Evolutionary conservation across 2,888 invertebrate genomes (phyloP).

Genomic region (Drosophila sordidula): DNA sequence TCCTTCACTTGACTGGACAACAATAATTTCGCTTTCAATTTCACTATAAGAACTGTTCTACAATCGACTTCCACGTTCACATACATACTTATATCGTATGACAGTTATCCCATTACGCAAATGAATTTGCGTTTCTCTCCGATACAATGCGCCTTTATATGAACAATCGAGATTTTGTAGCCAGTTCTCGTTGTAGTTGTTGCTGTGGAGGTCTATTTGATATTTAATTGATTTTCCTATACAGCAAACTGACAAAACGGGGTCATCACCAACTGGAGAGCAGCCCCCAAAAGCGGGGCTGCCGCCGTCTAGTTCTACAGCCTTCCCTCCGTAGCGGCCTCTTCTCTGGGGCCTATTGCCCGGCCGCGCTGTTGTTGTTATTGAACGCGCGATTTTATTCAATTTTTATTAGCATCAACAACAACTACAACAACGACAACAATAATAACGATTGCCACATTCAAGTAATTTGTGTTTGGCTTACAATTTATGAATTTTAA

Average conservation of each 20-base stretch:
- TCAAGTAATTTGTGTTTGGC: conserved; percentile 35
- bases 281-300: conserved; percentile 41
- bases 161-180: conserved; percentile 47
- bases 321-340: not conserved
- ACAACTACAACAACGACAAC: conserved; percentile 9
- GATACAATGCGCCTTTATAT: conserved; percentile 19
- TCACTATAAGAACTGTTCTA: conserved; percentile 61
- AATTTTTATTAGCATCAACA: conserved; percentile 68
- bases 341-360: not conserved
- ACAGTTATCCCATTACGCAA: conserved; percentile 54
- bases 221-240: conserved; percentile 58
- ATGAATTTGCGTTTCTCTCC: conserved; percentile 39
- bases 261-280: conserved; percentile 47
- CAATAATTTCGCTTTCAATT: conserved; percentile 63
- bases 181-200: conserved; percentile 7
- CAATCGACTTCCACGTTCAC: not conserved
- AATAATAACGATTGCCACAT: conserved; percentile 20
- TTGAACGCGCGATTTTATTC: conserved; percentile 77
- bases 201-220: conserved; percentile 38
- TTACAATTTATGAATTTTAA: conserved; percentile 31
- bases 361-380: conserved; percentile 40
- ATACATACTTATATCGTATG: conserved; percentile 31
- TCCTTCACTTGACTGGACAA: conserved; percentile 37
- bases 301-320: conserved; percentile 11
- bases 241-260: conserved; percentile 48